phyloP scores from a whole-genome alignment of 2,797 vertebrate species.

The Valencia hispanica region DNA sequence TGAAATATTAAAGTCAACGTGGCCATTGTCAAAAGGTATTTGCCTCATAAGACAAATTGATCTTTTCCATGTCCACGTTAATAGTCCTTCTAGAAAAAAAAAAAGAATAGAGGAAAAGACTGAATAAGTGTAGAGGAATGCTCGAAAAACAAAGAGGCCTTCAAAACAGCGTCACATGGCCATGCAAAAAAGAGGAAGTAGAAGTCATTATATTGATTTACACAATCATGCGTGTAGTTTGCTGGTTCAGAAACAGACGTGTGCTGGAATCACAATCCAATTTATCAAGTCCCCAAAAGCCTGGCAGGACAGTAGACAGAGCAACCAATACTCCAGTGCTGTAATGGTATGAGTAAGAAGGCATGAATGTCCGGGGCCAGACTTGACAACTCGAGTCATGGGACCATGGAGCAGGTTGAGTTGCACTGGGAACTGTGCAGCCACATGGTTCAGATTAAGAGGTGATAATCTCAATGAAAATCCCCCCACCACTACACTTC shows the following conservation, averaged over 20 bases:
- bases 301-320: constrained; percentile 39
- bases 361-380: constrained; percentile 64
- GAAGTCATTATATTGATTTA: constrained; percentile 82
- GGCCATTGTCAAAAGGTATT: constrained; percentile 56
- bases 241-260: constrained; percentile 64
- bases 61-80: constrained; percentile 58
- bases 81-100: constrained; percentile 63
- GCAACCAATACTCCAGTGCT: constrained; percentile 65
- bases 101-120: constrained; percentile 54
- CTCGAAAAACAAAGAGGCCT: constrained; percentile 81
- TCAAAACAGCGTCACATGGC: constrained; percentile 80
- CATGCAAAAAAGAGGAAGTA: constrained; percentile 71
- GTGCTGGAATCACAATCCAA: constrained; percentile 51
- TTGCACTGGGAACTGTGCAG: constrained; percentile 61
- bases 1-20: constrained; percentile 22
- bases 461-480: constrained; percentile 79
- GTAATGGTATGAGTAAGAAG: constrained; percentile 62
- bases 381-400: constrained; percentile 64
- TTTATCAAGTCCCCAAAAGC: constrained; percentile 65
- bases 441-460: constrained; percentile 87
- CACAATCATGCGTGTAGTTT: constrained; percentile 69
- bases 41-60: constrained; percentile 70
- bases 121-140: constrained; percentile 72
- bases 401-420: constrained; percentile 59
- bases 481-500: constrained; percentile 28